These are phyloP conservation scores for Oscheius sp. DNA, from an alignment of 2,888 invertebrate species.

Conservation along the genomic window DNA sequence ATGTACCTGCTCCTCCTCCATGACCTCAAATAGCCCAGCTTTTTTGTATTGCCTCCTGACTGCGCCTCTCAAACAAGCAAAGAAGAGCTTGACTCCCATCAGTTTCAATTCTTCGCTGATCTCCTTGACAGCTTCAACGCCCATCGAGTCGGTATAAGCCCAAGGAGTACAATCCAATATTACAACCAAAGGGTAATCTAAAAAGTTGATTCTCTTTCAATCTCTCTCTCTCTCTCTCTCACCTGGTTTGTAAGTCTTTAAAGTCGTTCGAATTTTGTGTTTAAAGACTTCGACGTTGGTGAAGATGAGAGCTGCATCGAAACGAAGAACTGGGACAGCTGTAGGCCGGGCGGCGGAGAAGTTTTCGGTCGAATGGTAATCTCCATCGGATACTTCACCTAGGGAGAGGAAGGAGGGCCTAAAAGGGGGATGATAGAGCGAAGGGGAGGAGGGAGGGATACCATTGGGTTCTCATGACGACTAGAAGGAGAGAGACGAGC, in stretches of 20 bases:
- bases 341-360: constrained; percentile 19
- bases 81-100: constrained; percentile 36
- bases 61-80: constrained; percentile 50
- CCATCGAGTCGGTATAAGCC: constrained; percentile 61
- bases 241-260: constrained; percentile 24
- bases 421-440: not conserved
- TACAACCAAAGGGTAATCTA: constrained; percentile 30
- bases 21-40: constrained; percentile 36
- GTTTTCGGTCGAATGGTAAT: constrained; percentile 25
- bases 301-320: constrained; percentile 73
- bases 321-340: constrained; percentile 71
- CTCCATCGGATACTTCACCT: constrained; percentile 26
- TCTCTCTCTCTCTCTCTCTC: too few species aligned
- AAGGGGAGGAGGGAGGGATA: not conserved
- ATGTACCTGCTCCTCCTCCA: constrained; percentile 31
- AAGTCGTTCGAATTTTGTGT: constrained; percentile 34
- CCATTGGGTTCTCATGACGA: constrained; percentile 77
- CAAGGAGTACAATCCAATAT: constrained; percentile 57
- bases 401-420: constrained; percentile 10
- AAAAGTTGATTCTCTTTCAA: too few species aligned
- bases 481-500: constrained; percentile 79
- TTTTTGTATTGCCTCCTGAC: constrained; percentile 43
- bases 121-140: constrained; percentile 55
- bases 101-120: constrained; percentile 40
- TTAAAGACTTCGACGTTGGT: constrained; percentile 72